phyloP scores from a whole-genome alignment of 2,888 invertebrate genomes.

The Tiliacea aurago region DNA sequence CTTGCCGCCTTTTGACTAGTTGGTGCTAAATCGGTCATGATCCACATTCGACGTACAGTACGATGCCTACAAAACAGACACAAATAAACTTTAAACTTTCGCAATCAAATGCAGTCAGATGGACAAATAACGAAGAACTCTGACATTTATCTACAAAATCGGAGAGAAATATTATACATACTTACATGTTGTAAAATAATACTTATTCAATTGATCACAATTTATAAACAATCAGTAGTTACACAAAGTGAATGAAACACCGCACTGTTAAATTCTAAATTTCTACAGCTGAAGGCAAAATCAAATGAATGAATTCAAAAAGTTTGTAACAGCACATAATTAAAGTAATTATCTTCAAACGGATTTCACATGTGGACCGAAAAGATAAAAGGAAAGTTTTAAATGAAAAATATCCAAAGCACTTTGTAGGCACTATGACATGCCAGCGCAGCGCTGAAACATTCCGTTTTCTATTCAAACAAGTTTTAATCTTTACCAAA shows the following conservation, averaged over 20 bases:
- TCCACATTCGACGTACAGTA: constrained; percentile 56
- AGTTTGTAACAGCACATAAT: neutral
- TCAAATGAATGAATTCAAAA: neutral
- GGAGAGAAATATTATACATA: neutral
- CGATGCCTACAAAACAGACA: constrained; percentile 59
- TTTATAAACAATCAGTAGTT: neutral
- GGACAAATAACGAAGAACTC: constrained; percentile 23
- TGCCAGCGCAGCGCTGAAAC: neutral
- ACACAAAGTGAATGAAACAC: neutral
- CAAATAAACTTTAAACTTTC: constrained; percentile 60
- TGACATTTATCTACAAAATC: constrained; percentile 6
- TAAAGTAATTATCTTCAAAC: neutral
- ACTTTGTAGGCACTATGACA: neutral
- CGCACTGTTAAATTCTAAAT: neutral
- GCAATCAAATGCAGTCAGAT: constrained; percentile 48
- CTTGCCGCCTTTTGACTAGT: constrained; percentile 60
- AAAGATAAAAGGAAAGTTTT: neutral
- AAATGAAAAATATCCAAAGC: neutral
- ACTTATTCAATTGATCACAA: neutral
- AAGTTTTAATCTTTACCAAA: constrained; percentile 7
- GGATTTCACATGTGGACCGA: constrained; percentile 7
- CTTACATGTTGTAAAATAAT: neutral
- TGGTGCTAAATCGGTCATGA: constrained; percentile 63
- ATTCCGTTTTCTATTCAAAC: constrained; percentile 20
- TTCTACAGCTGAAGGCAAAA: neutral